Evolutionary conservation across 2,888 invertebrate species (phyloP).

Genomic region (Masnerella sp.): DNA sequence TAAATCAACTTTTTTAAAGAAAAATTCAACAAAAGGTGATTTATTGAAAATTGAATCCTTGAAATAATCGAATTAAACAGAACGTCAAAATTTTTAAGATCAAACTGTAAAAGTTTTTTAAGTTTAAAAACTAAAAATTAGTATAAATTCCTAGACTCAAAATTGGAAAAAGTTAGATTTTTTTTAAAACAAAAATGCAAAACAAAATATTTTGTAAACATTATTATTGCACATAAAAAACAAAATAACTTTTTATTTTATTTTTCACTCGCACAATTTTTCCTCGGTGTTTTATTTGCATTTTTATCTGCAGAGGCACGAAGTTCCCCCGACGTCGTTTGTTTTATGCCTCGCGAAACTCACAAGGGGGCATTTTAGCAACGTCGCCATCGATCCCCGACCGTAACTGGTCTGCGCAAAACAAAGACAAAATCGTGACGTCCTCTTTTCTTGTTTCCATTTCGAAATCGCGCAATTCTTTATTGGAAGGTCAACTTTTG

Average conservation of each 20-base stretch:
- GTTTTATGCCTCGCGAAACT: constrained; percentile 21
- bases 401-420: constrained; percentile 19
- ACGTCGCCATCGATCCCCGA: constrained; percentile 23
- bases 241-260: neutral
- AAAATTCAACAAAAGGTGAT: too few relatives aligned
- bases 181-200: too few relatives aligned
- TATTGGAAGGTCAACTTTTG: neutral
- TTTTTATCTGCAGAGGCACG: constrained; percentile 27
- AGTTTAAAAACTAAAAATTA: too few relatives aligned
- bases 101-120: too few relatives aligned
- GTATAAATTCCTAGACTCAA: too few relatives aligned
- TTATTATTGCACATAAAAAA: neutral
- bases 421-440: constrained; percentile 11
- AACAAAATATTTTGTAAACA: too few relatives aligned
- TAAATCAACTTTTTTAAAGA: too few relatives aligned
- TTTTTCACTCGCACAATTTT: neutral
- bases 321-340: constrained; percentile 28
- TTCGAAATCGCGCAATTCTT: constrained; percentile 6
- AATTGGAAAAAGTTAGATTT: too few relatives aligned
- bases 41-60: too few relatives aligned
- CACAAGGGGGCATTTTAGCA: constrained; percentile 19
- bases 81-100: too few relatives aligned
- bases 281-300: constrained; percentile 29
- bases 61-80: too few relatives aligned
- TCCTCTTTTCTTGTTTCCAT: neutral